Evolutionary conservation across 2,888 invertebrate genomes (phyloP), one percentile per base, ranked within the genome.

Genomic region (Scaptodrosophila latifasciaeformis): DNA sequence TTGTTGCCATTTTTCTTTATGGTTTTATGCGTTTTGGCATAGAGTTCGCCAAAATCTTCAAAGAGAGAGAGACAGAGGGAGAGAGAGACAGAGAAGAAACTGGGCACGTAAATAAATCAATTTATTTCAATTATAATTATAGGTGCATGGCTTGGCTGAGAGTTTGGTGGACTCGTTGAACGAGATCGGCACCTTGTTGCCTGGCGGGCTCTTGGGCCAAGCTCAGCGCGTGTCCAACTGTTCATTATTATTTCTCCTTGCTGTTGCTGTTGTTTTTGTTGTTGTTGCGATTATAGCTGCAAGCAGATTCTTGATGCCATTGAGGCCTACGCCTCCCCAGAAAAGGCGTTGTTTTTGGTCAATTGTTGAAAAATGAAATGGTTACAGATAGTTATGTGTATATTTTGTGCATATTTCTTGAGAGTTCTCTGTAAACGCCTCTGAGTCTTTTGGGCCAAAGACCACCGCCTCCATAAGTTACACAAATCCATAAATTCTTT

Each of bases 71-170:
- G n/a, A n/a, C n/a, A n/a, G n/a, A n/a, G n/a, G n/a, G n/a, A n/a
- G n/a, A n/a, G n/a, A n/a, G n/a, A n/a, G n/a, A n/a, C n/a, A n/a
- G n/a, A n/a, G n/a, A n/a, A n/a, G n/a, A n/a, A 70, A 65, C 65
- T 55, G 62, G 67, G 63, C 65, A 68, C 57, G 74, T 71, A 75
- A 76, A 83, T 82, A 84, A 84, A 84, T 84, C 83, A 84, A 84
- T 84, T 84, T 81, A 83, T 84, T 83, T 84, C 83, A 82, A 83
- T 84, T 84, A 82, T 84, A 84, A 84, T 84, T 84, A 84, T 74
- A 84, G 82, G 54, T 43, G 24, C 46, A 13, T 18, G 21, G 31
- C 60, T 30, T 40, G 58, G 47, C 46, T 56, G 58, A 52, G 64
- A n/a, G n/a, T n/a, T n/a, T n/a, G n/a, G n/a, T n/a, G n/a, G n/a